These are phyloP conservation scores for Agriopis leucophaearia DNA, from an alignment of 2,888 invertebrate genomes.

Conservation along the genomic window DNA sequence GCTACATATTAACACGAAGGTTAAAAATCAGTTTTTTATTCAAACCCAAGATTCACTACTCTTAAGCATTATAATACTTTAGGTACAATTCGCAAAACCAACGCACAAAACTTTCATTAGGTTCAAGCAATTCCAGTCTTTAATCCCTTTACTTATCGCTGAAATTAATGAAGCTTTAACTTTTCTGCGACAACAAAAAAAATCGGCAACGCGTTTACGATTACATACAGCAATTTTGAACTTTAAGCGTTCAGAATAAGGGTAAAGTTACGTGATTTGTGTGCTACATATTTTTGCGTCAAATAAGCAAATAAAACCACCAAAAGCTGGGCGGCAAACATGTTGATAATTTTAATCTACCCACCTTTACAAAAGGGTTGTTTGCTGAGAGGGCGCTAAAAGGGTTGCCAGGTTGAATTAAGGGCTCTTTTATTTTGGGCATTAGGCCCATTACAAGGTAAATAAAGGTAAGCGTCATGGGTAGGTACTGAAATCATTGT, in stretches of 20 bases:
- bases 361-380: slow-evolving; percentile 59
- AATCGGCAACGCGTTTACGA: slow-evolving; percentile 17
- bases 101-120: slow-evolving; percentile 19
- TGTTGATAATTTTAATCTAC: slow-evolving; percentile 71
- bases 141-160: slow-evolving; percentile 36
- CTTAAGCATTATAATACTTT: not conserved
- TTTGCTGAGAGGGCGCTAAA: slow-evolving; percentile 63
- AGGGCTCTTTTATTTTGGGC: slow-evolving; percentile 59
- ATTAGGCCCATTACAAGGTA: slow-evolving; percentile 44
- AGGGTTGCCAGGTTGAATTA: slow-evolving; percentile 67
- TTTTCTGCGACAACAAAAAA: slow-evolving; percentile 31
- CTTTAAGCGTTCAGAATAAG: slow-evolving; percentile 10
- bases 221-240: slow-evolving; percentile 15
- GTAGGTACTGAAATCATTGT: slow-evolving; percentile 28
- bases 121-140: slow-evolving; percentile 28
- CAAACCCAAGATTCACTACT: not conserved
- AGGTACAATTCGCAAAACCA: slow-evolving; percentile 13
- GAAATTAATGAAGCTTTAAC: slow-evolving; percentile 36
- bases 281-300: slow-evolving; percentile 51
- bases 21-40: no score
- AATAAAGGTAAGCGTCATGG: slow-evolving; percentile 40
- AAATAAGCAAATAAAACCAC: slow-evolving; percentile 60
- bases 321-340: slow-evolving; percentile 56
- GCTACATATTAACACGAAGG: no score
- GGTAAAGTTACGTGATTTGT: slow-evolving; percentile 6